Evolutionary conservation across 1,140 invertebrate species (phyloP).

Genomic region (Hirudo medicinalis): DNA sequence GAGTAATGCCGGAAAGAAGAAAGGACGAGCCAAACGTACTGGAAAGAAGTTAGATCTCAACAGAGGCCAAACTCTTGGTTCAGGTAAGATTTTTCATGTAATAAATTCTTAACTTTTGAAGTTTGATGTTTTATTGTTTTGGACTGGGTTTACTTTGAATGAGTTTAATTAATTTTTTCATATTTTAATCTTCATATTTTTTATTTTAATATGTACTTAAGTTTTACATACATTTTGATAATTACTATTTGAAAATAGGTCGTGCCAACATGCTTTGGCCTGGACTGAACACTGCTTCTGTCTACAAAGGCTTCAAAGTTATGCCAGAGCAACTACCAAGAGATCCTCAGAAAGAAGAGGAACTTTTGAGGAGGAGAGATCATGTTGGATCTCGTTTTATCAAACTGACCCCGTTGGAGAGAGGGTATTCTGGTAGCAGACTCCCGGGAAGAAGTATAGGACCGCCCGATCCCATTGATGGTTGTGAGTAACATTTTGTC

Average conservation of each 20-base stretch:
- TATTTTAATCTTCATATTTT: too few relatives aligned
- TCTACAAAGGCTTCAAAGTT: constrained; percentile 62
- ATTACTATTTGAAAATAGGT: constrained; percentile 35
- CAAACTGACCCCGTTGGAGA: constrained; percentile 61
- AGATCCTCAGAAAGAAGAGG: constrained; percentile 57
- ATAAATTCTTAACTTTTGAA: neutral
- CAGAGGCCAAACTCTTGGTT: constrained; percentile 72
- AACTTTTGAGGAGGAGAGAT: constrained; percentile 58
- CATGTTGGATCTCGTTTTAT: constrained; percentile 40
- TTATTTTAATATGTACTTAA: too few relatives aligned
- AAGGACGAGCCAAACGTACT: constrained; percentile 74
- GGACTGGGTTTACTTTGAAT: too few relatives aligned
- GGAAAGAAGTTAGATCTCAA: constrained; percentile 68
- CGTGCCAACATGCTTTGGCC: constrained; percentile 76
- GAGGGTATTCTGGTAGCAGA: constrained; percentile 72
- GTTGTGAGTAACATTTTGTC: constrained; percentile 27
- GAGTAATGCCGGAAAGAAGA: constrained; percentile 84
- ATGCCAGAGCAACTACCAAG: constrained; percentile 55
- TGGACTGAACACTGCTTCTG: constrained; percentile 63
- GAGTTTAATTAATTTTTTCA: too few relatives aligned
- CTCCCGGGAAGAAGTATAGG: constrained; percentile 72
- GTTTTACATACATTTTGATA: constrained; percentile 23
- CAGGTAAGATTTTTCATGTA: constrained; percentile 46
- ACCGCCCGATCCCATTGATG: constrained; percentile 64
- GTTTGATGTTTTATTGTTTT: too few relatives aligned